Evolutionary conservation across 2,113 vertebrate species (phyloP), one percentile per base, ranked within the genome.

Genomic region (Lagenorhynchus albirostris): DNA sequence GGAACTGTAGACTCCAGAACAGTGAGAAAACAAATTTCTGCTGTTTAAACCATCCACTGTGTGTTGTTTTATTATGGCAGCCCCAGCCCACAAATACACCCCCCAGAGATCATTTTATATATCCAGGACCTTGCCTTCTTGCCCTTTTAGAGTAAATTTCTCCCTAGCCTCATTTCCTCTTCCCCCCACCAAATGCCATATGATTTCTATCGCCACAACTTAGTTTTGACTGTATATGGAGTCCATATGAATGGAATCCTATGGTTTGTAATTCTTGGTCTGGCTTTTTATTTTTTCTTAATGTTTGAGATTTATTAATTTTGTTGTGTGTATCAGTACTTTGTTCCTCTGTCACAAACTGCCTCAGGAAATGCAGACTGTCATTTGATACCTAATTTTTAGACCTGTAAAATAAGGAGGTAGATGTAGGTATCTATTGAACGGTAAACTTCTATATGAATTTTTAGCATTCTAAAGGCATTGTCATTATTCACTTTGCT

Each of bases 391-490:
- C 58, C 8, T 50, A 58, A 23, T 44, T 23, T 67, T 70, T 76
- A 90, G 62, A 87, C 7, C 33, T 84, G 21, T 26, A 90, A 76
- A 74, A 86, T 83, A 62, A 85, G 31, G 23, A 90, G 63, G 8
- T 21, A 73, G 25, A 96, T 29, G 1, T 23, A 89, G 50, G 8
- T 95, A 31, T 55, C 31, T 80, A 67, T 65, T 87, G 47, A 86
- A 50, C 11, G 60, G 25, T 44, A 90, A 87, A 71, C 79, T 94
- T 88, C 18, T 67, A 23, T 62, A 29, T 55, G 17, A 55, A 71
- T 25, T 93, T 84, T 82, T 77, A 62, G n/a, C 50, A 73, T 96
- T 71, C 21, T 77, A 63, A 94, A 63, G 68, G 17, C 76, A 79
- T 89, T 88, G 2, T 29, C 79, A 94, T 71, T 79, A 79, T 92